Percentiles rank a stretch among this genome's conserved stretches.
These are phyloP conservation scores for Hololepta plana DNA, from an alignment of 2,888 invertebrate species.

Conservation along the genomic window DNA sequence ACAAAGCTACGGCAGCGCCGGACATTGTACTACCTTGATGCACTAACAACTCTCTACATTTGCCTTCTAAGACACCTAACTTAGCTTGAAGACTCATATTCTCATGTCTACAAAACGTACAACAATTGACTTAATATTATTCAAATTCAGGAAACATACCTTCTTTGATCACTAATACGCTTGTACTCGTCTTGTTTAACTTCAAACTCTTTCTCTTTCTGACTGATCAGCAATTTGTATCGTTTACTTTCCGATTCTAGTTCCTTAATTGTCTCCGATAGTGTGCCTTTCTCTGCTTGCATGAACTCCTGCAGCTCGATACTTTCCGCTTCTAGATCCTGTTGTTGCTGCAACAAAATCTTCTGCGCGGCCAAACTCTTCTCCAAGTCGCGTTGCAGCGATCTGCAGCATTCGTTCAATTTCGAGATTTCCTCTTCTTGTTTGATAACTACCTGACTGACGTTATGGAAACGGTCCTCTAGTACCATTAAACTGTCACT, in stretches of 20 bases:
- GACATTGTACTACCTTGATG: conserved; percentile 53
- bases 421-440: conserved; percentile 62
- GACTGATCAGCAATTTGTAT: conserved; percentile 19
- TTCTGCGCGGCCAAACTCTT: conserved; percentile 49
- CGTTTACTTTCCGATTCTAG: conserved; percentile 44
- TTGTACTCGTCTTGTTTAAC: conserved; percentile 58
- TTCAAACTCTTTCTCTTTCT: conserved; percentile 36
- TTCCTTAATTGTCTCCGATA: conserved; percentile 63
- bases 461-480: conserved; percentile 56
- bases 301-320: conserved; percentile 75
- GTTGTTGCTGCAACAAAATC: conserved; percentile 50
- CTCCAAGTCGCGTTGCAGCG: conserved; percentile 51
- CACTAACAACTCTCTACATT: conserved; percentile 42
- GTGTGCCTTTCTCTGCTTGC: conserved; percentile 65
- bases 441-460: conserved; percentile 52
- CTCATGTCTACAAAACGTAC: conserved; percentile 34
- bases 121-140: conserved; percentile 3
- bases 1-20: conserved; percentile 47
- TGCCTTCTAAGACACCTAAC: conserved; percentile 40
- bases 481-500: conserved; percentile 54
- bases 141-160: conserved; percentile 21
- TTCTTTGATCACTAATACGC: conserved; percentile 62
- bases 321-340: conserved; percentile 62
- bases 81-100: conserved; percentile 46
- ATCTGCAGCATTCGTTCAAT: conserved; percentile 48